Conservation (phyloP, 2,797 vertebrate species). For the Carapus acus region DNA sequence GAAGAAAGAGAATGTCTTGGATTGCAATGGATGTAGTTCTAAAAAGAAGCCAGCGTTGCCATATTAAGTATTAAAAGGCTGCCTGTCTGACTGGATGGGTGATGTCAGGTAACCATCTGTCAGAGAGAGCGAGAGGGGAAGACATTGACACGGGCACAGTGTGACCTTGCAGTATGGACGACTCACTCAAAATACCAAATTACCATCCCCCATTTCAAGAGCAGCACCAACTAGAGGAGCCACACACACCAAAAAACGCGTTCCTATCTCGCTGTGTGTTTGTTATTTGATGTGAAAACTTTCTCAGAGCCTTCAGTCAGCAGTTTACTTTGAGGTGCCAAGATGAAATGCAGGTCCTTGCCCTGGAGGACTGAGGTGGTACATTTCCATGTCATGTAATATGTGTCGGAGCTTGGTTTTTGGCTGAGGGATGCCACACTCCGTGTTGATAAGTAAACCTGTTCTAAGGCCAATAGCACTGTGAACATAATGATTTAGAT, state of each 20-base stretch:
- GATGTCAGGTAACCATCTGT: slow-evolving; percentile 71
- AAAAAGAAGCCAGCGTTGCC: slow-evolving; percentile 27
- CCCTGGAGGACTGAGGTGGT: slow-evolving; percentile 30
- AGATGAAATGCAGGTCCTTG: slow-evolving; percentile 45
- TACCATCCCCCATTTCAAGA: slow-evolving; percentile 43
- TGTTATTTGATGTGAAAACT: slow-evolving; percentile 45
- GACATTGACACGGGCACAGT: slow-evolving; percentile 37
- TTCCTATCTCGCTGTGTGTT: slow-evolving; percentile 18
- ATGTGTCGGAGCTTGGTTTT: slow-evolving; percentile 6
- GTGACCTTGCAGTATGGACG: slow-evolving; percentile 64
- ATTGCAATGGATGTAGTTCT: slow-evolving; percentile 29
- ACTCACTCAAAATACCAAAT: slow-evolving; percentile 55
- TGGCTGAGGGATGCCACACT: background rate
- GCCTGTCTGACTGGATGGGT: slow-evolving; percentile 48
- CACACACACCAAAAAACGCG: too few relatives aligned
- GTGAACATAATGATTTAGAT: background rate
- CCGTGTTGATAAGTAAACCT: slow-evolving; percentile 10
- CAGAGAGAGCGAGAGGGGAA: slow-evolving; percentile 38
- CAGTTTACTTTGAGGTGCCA: slow-evolving; percentile 48
- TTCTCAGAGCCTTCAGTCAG: slow-evolving; percentile 52
- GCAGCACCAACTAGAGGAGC: too few relatives aligned
- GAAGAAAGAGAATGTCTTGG: slow-evolving; percentile 37
- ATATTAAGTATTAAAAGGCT: slow-evolving; percentile 60
- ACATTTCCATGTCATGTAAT: slow-evolving; percentile 15
- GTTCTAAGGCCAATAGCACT: slow-evolving; percentile 4